Conservation (phyloP, 2,888 invertebrate genomes). For the Synergus gifuensis region DNA sequence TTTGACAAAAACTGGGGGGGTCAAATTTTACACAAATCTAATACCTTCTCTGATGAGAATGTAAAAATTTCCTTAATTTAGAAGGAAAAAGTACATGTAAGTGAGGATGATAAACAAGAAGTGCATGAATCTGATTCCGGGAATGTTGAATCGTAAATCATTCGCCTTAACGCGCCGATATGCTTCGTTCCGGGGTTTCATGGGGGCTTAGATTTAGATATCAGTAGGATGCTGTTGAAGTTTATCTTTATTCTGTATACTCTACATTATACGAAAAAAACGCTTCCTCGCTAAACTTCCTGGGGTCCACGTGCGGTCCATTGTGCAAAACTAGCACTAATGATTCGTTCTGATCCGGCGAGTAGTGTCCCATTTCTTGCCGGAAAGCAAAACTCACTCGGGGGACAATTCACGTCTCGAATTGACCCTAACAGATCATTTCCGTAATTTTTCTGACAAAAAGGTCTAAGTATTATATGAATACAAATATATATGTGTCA, state of each 20-base stretch:
- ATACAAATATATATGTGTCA: neutral
- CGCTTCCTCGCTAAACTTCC: slow-evolving; percentile 73
- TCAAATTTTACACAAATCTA: no score
- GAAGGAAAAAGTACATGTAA: slow-evolving; percentile 7
- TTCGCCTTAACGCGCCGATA: slow-evolving; percentile 62
- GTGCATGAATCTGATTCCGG: slow-evolving; percentile 54
- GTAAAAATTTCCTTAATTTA: neutral
- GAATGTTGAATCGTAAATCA: slow-evolving; percentile 67
- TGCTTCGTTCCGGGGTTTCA: slow-evolving; percentile 65
- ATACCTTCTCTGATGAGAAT: no score
- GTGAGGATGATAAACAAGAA: neutral
- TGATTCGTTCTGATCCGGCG: slow-evolving; percentile 76
- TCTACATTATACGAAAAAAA: slow-evolving; percentile 56
- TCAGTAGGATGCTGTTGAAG: slow-evolving; percentile 59
- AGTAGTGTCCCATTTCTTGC: slow-evolving; percentile 43
- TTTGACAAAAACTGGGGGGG: no score
- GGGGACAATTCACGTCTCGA: neutral
- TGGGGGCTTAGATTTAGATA: slow-evolving; percentile 68
- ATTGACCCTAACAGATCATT: slow-evolving; percentile 8
- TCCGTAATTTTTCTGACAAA: neutral
- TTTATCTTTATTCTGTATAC: slow-evolving; percentile 14
- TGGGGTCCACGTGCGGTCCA: slow-evolving; percentile 68
- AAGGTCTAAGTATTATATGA: neutral
- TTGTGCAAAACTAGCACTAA: slow-evolving; percentile 70
- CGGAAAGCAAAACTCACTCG: neutral